Conservation (phyloP, 2,888 invertebrate genomes). For the Sesia bembeciformis region DNA sequence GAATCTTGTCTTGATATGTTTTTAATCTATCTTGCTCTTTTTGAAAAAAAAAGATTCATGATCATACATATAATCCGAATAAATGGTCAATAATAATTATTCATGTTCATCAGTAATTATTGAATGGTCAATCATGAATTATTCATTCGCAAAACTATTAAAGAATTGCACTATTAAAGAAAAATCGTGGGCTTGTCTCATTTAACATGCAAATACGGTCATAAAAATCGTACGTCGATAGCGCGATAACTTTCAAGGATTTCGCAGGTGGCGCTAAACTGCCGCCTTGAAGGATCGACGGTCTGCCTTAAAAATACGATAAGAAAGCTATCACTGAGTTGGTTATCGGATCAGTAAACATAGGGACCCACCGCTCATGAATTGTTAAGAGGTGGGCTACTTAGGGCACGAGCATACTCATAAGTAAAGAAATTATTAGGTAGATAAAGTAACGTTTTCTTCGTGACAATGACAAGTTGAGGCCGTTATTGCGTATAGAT, state of each 20-base stretch:
- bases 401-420: slow-evolving; percentile 25
- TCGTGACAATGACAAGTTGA: neutral
- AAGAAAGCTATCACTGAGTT: slow-evolving; percentile 40
- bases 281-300: slow-evolving; percentile 13
- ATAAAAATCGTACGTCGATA: too few species aligned
- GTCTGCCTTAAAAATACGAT: slow-evolving; percentile 36
- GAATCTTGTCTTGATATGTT: too few species aligned
- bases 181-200: too few species aligned
- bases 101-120: too few species aligned
- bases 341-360: slow-evolving; percentile 42
- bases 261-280: slow-evolving; percentile 1
- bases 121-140: too few species aligned
- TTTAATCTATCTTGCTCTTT: too few species aligned
- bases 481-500: neutral
- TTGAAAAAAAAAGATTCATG: too few species aligned
- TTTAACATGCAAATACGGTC: too few species aligned
- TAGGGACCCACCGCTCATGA: slow-evolving; percentile 42
- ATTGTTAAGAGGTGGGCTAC: slow-evolving; percentile 42
- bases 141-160: too few species aligned
- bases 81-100: too few species aligned
- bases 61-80: too few species aligned
- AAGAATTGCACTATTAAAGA: too few species aligned
- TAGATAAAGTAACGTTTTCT: neutral
- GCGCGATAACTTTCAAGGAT: neutral
- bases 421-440: neutral